Conservation (phyloP, 1,140 invertebrate species). For the Drosophila pachea region DNA sequence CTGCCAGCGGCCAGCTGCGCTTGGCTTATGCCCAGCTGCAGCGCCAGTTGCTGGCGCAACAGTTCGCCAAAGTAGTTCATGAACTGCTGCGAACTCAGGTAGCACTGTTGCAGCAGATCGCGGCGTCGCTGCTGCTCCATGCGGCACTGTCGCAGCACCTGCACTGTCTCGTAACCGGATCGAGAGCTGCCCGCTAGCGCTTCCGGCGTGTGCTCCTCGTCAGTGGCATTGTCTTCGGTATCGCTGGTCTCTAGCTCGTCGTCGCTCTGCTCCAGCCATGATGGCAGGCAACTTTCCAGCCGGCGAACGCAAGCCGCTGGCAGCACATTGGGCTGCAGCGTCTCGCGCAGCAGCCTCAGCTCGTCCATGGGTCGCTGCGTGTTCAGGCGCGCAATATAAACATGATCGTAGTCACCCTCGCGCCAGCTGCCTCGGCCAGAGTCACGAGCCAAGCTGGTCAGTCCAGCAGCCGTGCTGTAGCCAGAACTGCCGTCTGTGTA, state of each 20-base stretch:
- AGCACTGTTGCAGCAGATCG: conserved; percentile 72
- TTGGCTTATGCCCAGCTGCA: conserved; percentile 80
- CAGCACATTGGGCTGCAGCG: conserved; percentile 54
- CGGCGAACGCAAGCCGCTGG: conserved; percentile 61
- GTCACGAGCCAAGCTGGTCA: conserved; percentile 17
- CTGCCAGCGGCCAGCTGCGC: conserved; percentile 79
- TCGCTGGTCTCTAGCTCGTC: conserved; percentile 48
- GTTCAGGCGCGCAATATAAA: conserved; percentile 63
- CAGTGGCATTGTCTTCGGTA: conserved; percentile 35
- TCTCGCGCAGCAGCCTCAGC: conserved; percentile 18
- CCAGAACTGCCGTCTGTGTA: conserved; percentile 67
- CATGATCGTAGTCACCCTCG: conserved; percentile 65
- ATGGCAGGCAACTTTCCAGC: conserved; percentile 54
- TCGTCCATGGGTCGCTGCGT: conserved; percentile 61
- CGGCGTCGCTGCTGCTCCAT: conserved; percentile 79
- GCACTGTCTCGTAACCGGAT: conserved; percentile 56
- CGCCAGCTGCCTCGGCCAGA: conserved; percentile 7
- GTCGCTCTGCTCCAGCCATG: conserved; percentile 66
- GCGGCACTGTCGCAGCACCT: conserved; percentile 68
- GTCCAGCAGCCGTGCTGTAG: conserved; percentile 56
- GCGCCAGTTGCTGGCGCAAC: conserved; percentile 81
- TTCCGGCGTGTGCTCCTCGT: conserved; percentile 70
- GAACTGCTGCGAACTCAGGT: conserved; percentile 82
- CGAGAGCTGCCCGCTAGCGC: conserved; percentile 42
- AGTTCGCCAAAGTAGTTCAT: conserved; percentile 83